Base-by-base conservation (phyloP, 2,113 vertebrate species). In the Phodopus roborovskii region DNA sequence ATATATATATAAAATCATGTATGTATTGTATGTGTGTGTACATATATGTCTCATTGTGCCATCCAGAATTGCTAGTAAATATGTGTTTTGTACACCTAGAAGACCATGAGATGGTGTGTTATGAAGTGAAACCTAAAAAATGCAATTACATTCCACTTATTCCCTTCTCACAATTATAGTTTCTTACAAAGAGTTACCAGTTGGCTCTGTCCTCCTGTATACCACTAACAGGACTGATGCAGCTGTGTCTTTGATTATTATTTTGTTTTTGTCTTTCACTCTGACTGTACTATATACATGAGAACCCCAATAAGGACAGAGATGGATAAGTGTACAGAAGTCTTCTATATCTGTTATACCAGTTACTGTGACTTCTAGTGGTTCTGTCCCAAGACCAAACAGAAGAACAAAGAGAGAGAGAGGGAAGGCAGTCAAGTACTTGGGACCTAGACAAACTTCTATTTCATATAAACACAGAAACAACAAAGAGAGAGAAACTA, bases 401-500 rank as follows among this genome's bases (percentile, higher is more conserved):
- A 39, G 9, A 53, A 78, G 30, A 50, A 3, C 10, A 42, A 39
- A 26, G 12, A 75, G 24, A 77, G 1, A 48, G 28, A 79, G 33
- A 36, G 15, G 7, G 68, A 36, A 1, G 70, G 24, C 64, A 96
- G 9, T 22, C 33, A 93, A 19, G 53, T 91, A 58, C 53, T 30
- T 90, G 15, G 68, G 12, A 83, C 26, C 45, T 92, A 77, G 24
- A 83, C 60, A 53, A 93, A 74, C 95, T 79, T 87, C 53, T 88
- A 45, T 64, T 88, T 95, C 82, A 58, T 91, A 20, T 75, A 24
- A 85, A 66, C 13, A 53, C 26, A 92, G 20, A 2, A 71, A 90
- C 33, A 10, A 86, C 75, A 82, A 85, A 88, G 64, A 94, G 26
- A 70, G 60, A 20, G 71, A 94, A 97, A 96, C 1, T 70, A 89